Evolutionary conservation across 2,797 vertebrate species (phyloP), one percentile per base, ranked within the genome.

Genomic region (Pseudotriccus pelzelni): DNA sequence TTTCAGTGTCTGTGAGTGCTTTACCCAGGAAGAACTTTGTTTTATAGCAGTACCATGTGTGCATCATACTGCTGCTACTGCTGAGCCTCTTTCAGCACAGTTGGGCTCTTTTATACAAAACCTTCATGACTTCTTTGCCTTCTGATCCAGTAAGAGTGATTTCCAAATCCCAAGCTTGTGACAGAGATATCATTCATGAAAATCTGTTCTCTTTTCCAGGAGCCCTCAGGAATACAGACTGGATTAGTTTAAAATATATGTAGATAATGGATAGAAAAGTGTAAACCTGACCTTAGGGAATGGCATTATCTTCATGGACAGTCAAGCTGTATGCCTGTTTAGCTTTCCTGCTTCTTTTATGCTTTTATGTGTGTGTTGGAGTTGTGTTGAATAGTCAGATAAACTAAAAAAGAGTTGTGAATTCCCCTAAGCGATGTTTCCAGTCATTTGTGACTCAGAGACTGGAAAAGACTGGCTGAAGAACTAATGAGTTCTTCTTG

Each of bases 11-110:
- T 96, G 85, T 50, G 85, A 94, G 85, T 8, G 10, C 70, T 95
- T 95, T 96, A 94, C 93, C 94, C 91, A 93, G 94, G 93, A 97
- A 95, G 90, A 93, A 86, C 93, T 94, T 95, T 74, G 89, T 93
- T 96, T 97, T 97, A 96, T 96, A 90, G 95, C 85, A 91, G 90
- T 96, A 97, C 95, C 93, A 95, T 96, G 94, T 97, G 94, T 96
- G 87, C 91, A 86, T 94, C 80, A 32, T 81, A 52, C 36, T 91
- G 83, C 76, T 95, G 77, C 91, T 94, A 49, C 85, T 93, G 88
- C 94, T 76, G 90, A 95, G 63, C 39, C 55, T 86, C 69, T 91
- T 91, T 94, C 80, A 91, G 69, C 90, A 91, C 85, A 91, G 83
- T 69, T 90, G 82, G 89, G 68, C 47, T 93, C 74, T 93, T 93